These are phyloP conservation scores for Vesta saturnalis DNA, from an alignment of 2,888 invertebrate genomes.

Conservation along the genomic window DNA sequence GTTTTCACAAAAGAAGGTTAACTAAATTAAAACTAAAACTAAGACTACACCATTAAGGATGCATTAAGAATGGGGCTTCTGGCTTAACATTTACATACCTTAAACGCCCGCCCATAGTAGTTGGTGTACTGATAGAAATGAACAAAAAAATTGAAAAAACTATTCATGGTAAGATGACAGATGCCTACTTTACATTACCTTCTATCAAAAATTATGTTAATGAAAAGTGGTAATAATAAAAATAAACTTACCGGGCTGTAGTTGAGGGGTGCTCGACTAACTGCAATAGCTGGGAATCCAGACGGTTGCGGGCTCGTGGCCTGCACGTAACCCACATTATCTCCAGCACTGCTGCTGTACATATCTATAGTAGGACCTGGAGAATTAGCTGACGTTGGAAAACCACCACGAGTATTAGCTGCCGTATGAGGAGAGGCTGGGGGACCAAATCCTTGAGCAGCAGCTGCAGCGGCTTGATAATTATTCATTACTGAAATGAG, in stretches of 20 bases:
- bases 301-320: constrained; percentile 97
- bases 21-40: too few species aligned
- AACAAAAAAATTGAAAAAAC: too few species aligned
- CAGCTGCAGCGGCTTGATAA: constrained; percentile 84
- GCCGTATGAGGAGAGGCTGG: constrained; percentile 85
- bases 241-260: constrained; percentile 85
- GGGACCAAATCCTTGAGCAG: constrained; percentile 82
- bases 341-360: constrained; percentile 87
- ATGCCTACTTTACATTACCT: too few species aligned
- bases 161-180: too few species aligned
- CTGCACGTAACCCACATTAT: constrained; percentile 91
- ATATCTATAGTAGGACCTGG: constrained; percentile 93
- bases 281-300: constrained; percentile 93
- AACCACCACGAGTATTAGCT: constrained; percentile 74
- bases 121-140: too few species aligned
- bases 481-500: constrained; percentile 90
- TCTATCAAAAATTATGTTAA: too few species aligned
- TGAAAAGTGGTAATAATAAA: constrained; percentile 18
- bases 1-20: too few species aligned
- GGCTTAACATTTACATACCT: too few species aligned
- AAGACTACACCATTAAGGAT: too few species aligned
- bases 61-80: too few species aligned
- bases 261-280: constrained; percentile 92
- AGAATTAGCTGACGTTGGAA: constrained; percentile 87
- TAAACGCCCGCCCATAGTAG: too few species aligned